Conservation (phyloP, 2,113 vertebrate species). For the Baryphthengus martii region DNA sequence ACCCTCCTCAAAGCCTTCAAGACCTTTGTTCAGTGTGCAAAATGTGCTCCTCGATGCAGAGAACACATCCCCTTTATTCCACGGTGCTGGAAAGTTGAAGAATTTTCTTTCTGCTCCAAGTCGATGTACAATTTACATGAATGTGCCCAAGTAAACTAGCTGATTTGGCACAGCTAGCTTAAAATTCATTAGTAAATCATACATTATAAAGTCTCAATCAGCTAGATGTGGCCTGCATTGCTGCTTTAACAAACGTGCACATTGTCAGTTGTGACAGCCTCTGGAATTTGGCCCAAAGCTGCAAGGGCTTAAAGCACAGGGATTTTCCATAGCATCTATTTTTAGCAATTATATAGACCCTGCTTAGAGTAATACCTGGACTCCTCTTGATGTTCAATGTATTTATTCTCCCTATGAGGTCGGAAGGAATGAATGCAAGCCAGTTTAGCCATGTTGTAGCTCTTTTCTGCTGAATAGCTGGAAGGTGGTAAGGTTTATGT, state of each 20-base stretch:
- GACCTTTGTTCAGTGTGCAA: background rate
- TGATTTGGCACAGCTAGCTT: constrained; percentile 11
- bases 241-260: constrained; percentile 32
- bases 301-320: background rate
- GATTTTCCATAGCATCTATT: constrained; percentile 59
- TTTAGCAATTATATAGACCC: constrained; percentile 37
- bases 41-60: background rate
- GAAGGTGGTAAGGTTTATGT: background rate
- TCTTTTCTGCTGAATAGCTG: background rate
- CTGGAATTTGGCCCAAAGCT: constrained; percentile 49
- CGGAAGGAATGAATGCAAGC: background rate
- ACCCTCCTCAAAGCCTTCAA: background rate
- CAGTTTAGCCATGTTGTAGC: background rate
- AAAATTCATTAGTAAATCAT: constrained; percentile 46
- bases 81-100: background rate
- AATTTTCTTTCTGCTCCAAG: constrained; percentile 21
- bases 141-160: constrained; percentile 44
- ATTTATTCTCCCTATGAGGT: constrained; percentile 62
- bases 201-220: constrained; percentile 1
- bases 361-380: constrained; percentile 33
- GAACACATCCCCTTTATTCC: constrained; percentile 41
- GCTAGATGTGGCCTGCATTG: background rate
- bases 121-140: background rate
- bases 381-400: constrained; percentile 22
- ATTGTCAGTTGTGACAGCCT: constrained; percentile 47